phyloP scores from a whole-genome alignment of 2,113 vertebrate species.

The Siphamia tubifer region DNA sequence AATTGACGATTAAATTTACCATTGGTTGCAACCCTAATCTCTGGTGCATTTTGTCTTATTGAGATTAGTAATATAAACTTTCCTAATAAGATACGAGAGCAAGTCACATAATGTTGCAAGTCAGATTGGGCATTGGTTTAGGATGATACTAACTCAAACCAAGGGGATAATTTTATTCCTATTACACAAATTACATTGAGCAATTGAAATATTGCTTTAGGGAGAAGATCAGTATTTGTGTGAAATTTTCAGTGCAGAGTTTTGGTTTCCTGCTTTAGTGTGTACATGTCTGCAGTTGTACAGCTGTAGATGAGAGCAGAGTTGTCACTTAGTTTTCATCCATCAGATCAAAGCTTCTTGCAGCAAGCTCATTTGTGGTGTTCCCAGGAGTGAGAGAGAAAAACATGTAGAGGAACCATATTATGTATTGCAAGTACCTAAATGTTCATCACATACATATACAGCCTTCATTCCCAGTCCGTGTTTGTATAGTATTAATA shows the following conservation, averaged over 20 bases:
- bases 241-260: background rate
- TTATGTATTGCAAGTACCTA: background rate
- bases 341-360: constrained; percentile 27
- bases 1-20: no score
- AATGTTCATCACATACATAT: background rate
- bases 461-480: background rate
- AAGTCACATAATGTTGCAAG: no score
- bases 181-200: background rate
- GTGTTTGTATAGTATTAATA: background rate
- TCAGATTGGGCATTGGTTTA: no score
- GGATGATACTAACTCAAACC: no score
- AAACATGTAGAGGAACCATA: background rate
- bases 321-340: constrained; percentile 13
- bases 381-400: constrained; percentile 1
- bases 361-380: constrained; percentile 2
- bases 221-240: background rate
- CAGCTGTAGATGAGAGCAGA: background rate
- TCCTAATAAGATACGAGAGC: no score
- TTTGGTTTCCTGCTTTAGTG: background rate
- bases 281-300: background rate
- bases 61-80: no score
- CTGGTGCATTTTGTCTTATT: no score
- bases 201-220: background rate
- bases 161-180: no score
- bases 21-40: no score